Percentiles rank a stretch among this genome's conserved stretches.
phyloP scores from a whole-genome alignment of 2,113 vertebrate genomes.

The Pelvicachromis taeniatus region DNA sequence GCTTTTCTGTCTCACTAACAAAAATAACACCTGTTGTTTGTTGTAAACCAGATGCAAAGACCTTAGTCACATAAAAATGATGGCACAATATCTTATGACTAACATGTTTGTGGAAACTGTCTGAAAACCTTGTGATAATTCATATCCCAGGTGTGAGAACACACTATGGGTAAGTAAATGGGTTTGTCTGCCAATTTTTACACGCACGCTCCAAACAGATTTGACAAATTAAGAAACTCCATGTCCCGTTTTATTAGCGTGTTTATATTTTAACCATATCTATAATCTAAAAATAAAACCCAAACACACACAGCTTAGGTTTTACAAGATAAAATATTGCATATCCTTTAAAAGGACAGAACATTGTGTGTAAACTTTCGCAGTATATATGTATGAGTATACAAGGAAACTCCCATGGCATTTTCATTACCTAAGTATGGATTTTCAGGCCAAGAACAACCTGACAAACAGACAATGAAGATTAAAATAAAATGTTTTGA shows the following conservation, averaged over 20 bases:
- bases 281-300: neutral
- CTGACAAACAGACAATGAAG: neutral
- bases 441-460: neutral
- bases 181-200: neutral
- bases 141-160: neutral
- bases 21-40: neutral
- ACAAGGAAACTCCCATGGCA: neutral
- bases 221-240: neutral
- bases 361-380: neutral
- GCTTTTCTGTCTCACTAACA: neutral
- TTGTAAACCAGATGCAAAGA: neutral
- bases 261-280: neutral
- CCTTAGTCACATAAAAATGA: neutral
- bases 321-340: neutral
- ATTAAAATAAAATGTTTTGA: neutral
- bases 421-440: neutral
- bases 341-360: accelerated
- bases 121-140: neutral
- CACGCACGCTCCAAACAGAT: neutral
- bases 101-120: neutral
- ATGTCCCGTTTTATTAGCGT: too few species aligned
- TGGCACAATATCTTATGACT: neutral
- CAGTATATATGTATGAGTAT: too few species aligned
- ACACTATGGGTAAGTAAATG: neutral
- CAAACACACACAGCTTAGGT: neutral